Evolutionary conservation across 2,888 invertebrate genomes (phyloP).

Genomic region (Xanthorhoe spadicearia): DNA sequence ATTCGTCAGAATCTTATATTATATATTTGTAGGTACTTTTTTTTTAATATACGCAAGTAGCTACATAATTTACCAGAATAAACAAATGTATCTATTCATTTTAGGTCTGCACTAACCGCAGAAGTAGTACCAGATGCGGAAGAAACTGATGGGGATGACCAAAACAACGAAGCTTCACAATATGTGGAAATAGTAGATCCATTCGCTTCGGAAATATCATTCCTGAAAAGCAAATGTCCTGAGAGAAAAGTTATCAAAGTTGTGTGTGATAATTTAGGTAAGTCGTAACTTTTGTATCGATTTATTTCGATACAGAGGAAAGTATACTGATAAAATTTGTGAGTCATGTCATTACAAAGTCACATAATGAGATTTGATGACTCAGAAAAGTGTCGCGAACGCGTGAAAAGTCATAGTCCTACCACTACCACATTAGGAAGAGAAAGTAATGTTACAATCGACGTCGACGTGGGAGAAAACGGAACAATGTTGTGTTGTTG

Average conservation of each 20-base stretch:
- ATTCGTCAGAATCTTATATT: too few relatives aligned
- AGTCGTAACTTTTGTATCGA: constrained; percentile 49
- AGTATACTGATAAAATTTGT: too few relatives aligned
- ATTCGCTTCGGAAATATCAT: constrained; percentile 91
- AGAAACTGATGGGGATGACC: constrained; percentile 79
- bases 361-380: too few relatives aligned
- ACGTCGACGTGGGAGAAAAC: too few relatives aligned
- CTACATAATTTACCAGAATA: background rate
- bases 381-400: too few relatives aligned
- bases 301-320: background rate
- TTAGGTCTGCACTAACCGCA: constrained; percentile 88
- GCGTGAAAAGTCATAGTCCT: too few relatives aligned
- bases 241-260: constrained; percentile 91
- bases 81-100: constrained; percentile 41
- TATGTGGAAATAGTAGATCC: constrained; percentile 94
- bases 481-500: too few relatives aligned
- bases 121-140: constrained; percentile 88
- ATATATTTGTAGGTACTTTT: background rate
- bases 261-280: constrained; percentile 90
- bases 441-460: too few relatives aligned
- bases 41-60: background rate
- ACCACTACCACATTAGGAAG: too few relatives aligned
- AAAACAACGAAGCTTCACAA: constrained; percentile 68
- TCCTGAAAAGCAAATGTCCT: constrained; percentile 90
- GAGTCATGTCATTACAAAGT: too few relatives aligned